These are phyloP conservation scores for Glyptemys insculpta DNA, from an alignment of 2,797 vertebrate species.

Conservation along the genomic window DNA sequence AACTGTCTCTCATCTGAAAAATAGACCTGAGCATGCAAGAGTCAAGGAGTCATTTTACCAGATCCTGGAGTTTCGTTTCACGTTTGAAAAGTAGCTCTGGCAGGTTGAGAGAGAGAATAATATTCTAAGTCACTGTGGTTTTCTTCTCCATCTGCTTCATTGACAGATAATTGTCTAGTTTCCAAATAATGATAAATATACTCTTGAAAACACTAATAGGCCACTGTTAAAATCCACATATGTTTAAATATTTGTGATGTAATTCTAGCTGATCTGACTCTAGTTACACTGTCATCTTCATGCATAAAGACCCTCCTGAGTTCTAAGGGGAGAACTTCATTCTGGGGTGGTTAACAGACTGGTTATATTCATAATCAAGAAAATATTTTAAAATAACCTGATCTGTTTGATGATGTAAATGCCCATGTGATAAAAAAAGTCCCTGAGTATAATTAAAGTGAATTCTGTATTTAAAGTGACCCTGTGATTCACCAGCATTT, in stretches of 20 bases:
- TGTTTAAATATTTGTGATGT: constrained; percentile 9
- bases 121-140: not conserved
- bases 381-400: constrained; percentile 61
- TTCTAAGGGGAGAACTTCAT: constrained; percentile 30
- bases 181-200: constrained; percentile 23
- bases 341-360: constrained; percentile 61
- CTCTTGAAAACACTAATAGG: not conserved
- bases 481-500: constrained; percentile 74
- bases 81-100: not conserved
- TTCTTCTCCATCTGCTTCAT: not conserved
- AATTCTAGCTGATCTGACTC: constrained; percentile 2
- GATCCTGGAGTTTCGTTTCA: not conserved
- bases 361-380: constrained; percentile 67
- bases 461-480: constrained; percentile 73
- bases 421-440: not conserved
- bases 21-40: not conserved
- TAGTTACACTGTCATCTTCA: not conserved
- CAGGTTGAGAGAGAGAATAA: not conserved
- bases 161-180: not conserved
- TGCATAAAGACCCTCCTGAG: constrained; percentile 26
- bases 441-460: constrained; percentile 73
- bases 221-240: not conserved
- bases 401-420: constrained; percentile 73
- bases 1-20: not conserved
- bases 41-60: not conserved